These are phyloP conservation scores for Rhamnusium bicolor DNA, from an alignment of 2,888 invertebrate species.

Conservation along the genomic window DNA sequence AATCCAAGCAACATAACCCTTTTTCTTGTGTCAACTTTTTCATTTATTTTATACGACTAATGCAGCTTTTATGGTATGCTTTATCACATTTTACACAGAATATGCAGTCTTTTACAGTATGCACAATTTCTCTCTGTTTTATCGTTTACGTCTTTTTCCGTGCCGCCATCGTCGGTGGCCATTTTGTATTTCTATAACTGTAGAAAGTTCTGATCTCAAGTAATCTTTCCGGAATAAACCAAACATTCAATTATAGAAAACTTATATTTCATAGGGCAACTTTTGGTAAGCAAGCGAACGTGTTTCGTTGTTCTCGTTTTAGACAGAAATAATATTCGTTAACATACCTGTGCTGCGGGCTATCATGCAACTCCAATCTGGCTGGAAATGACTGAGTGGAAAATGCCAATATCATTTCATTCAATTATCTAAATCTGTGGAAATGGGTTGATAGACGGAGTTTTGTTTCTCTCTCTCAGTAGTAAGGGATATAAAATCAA, in stretches of 20 bases:
- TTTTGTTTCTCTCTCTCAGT: constrained; percentile 2
- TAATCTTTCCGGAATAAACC: not conserved
- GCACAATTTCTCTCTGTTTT: too few relatives aligned
- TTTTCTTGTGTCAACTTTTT: too few relatives aligned
- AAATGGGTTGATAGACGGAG: constrained; percentile 32
- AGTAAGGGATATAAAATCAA: constrained; percentile 9
- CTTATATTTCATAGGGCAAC: not conserved
- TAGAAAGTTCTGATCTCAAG: not conserved
- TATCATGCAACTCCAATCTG: not conserved
- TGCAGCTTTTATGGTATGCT: too few relatives aligned
- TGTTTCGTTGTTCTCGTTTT: constrained; percentile 11
- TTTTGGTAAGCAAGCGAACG: not conserved
- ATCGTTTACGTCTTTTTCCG: too few relatives aligned
- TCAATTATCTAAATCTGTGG: constrained; percentile 41
- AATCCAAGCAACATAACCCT: too few relatives aligned
- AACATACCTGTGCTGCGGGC: not conserved
- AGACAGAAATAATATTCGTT: not conserved
- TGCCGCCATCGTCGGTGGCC: too few relatives aligned
- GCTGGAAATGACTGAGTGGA: constrained; percentile 12
- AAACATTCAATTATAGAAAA: not conserved
- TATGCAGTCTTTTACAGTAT: too few relatives aligned
- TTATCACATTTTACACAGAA: too few relatives aligned
- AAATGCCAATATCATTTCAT: constrained; percentile 39
- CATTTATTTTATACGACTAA: too few relatives aligned
- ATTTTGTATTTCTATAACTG: not conserved